phyloP scores from a whole-genome alignment of 2,888 invertebrate species.

The Metalampra italica region DNA sequence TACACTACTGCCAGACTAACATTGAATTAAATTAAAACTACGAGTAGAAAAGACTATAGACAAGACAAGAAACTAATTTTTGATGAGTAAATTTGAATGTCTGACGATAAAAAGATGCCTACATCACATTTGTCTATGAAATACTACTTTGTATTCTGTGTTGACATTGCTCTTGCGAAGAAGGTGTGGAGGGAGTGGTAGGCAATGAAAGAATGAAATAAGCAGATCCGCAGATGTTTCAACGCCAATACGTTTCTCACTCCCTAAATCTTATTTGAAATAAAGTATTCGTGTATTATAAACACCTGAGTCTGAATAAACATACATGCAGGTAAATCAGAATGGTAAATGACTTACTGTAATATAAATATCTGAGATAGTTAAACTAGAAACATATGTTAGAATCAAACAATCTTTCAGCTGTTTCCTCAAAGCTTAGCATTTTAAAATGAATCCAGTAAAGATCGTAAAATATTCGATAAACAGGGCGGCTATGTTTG shows the following conservation, averaged over 20 bases:
- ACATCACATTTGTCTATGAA: no score
- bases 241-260: conserved; percentile 57
- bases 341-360: conserved; percentile 75
- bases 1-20: neutral
- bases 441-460: conserved; percentile 73
- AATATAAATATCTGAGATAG: conserved; percentile 74
- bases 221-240: conserved; percentile 59
- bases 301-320: conserved; percentile 70
- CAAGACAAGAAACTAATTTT: no score
- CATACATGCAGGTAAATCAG: conserved; percentile 73
- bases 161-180: conserved; percentile 10
- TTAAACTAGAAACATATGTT: conserved; percentile 55
- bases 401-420: conserved; percentile 71
- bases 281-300: conserved; percentile 70
- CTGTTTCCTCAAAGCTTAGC: conserved; percentile 65
- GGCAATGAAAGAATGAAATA: conserved; percentile 38
- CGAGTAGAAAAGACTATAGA: no score
- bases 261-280: conserved; percentile 70
- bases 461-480: conserved; percentile 77
- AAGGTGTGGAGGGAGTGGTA: conserved; percentile 29
- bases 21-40: neutral
- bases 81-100: no score
- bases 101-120: no score
- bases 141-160: no score
- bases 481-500: conserved; percentile 75